phyloP scores from a whole-genome alignment of 2,888 invertebrate genomes.

The Eupithecia vulgata region DNA sequence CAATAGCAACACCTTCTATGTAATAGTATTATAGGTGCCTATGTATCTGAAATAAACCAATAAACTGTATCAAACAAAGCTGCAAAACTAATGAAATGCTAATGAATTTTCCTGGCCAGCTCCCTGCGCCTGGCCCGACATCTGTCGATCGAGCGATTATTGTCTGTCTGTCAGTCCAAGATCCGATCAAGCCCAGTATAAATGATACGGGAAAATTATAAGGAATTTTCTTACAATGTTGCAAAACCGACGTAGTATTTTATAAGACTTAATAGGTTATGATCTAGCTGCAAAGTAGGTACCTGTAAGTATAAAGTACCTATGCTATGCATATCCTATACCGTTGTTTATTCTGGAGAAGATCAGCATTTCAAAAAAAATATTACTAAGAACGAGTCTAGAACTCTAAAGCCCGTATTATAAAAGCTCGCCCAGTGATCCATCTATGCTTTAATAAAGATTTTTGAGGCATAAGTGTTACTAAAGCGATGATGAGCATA shows the following conservation, averaged over 20 bases:
- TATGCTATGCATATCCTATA: too few relatives aligned
- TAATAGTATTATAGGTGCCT: too few relatives aligned
- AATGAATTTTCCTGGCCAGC: conserved; percentile 19
- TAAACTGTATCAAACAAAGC: not conserved
- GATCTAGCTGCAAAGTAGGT: not conserved
- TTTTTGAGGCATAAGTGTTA: too few relatives aligned
- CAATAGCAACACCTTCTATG: too few relatives aligned
- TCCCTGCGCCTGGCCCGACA: conserved; percentile 19
- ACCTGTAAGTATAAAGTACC: too few relatives aligned
- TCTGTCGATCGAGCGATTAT: conserved; percentile 33
- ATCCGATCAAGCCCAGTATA: conserved; percentile 12
- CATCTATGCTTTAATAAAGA: too few relatives aligned
- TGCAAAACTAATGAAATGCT: conserved; percentile 22
- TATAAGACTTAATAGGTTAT: not conserved
- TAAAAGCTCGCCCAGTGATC: too few relatives aligned
- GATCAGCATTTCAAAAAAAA: too few relatives aligned
- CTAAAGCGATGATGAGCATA: too few relatives aligned
- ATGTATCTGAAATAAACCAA: not conserved
- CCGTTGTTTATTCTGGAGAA: not conserved
- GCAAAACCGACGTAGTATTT: conserved; percentile 1
- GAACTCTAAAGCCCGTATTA: too few relatives aligned
- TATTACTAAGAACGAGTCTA: too few relatives aligned
- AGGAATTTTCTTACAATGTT: conserved; percentile 4
- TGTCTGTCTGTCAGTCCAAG: conserved; percentile 30
- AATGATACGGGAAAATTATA: conserved; percentile 16